Conservation (phyloP, 2,113 vertebrate species). For the Indicator indicator region DNA sequence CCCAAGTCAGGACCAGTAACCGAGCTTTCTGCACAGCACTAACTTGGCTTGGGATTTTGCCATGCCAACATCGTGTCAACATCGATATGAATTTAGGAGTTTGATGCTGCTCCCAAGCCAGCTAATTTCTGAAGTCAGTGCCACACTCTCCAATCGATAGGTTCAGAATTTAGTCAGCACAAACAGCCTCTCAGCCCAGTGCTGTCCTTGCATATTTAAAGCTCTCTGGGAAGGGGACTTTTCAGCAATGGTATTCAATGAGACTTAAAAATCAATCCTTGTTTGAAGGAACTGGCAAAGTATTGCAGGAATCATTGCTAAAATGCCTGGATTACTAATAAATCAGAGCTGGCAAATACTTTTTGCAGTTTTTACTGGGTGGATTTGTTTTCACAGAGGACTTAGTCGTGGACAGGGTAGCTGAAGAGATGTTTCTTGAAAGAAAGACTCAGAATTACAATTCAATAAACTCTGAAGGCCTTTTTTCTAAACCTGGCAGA, state of each 20-base stretch:
- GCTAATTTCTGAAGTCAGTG: conserved; percentile 25
- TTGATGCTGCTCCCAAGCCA: conserved; percentile 11
- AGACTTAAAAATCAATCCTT: conserved; percentile 51
- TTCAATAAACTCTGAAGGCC: neutral
- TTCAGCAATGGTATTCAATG: conserved; percentile 30
- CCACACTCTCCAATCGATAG: neutral
- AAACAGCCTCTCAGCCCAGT: neutral
- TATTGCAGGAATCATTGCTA: neutral
- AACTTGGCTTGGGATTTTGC: neutral
- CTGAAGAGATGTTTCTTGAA: neutral
- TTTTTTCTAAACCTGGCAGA: neutral
- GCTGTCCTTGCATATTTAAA: conserved; percentile 47
- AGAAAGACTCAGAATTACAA: neutral
- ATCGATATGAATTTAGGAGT: neutral
- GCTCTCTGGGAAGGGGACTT: conserved; percentile 31
- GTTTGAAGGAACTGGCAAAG: conserved; percentile 1
- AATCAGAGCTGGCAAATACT: conserved; percentile 6
- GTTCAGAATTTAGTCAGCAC: conserved; percentile 49
- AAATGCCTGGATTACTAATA: neutral
- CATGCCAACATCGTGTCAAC: neutral
- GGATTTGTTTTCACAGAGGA: neutral
- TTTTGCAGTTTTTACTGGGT: neutral
- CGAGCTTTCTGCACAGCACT: neutral
- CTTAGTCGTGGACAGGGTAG: rapidly evolving
- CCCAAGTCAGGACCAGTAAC: neutral